phyloP scores from a whole-genome alignment of 2,797 vertebrate genomes.

The Silurus aristotelis region DNA sequence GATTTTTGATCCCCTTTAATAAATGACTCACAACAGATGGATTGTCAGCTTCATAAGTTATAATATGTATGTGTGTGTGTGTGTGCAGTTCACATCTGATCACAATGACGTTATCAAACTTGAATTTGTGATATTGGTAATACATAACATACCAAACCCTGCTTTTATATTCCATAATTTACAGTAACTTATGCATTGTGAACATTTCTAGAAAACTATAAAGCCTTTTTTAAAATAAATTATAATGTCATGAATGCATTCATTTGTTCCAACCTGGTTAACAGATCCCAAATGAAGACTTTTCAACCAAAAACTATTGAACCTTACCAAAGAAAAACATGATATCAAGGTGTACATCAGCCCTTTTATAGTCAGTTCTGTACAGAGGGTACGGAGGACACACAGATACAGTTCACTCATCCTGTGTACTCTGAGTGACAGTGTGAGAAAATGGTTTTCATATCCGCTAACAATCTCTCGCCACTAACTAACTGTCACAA shows the following conservation, averaged over 20 bases:
- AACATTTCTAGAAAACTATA: too few species aligned
- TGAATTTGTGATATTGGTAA: neutral
- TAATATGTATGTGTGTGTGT: neutral
- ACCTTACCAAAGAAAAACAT: neutral
- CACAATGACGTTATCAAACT: neutral
- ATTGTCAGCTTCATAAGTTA: neutral
- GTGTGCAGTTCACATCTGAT: neutral
- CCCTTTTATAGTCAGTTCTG: neutral
- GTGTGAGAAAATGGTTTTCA: conserved; percentile 49
- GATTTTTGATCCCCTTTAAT: neutral
- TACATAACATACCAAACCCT: too few species aligned
- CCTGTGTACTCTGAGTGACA: conserved; percentile 53
- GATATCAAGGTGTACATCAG: neutral
- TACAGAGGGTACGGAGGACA: neutral
- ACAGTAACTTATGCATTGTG: neutral
- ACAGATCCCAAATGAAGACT: neutral
- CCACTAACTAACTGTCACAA: conserved; percentile 58
- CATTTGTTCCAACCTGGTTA: neutral
- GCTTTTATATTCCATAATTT: neutral
- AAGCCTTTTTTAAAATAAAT: neutral
- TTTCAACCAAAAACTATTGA: neutral
- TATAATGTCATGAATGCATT: neutral
- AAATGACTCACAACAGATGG: neutral
- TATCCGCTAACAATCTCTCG: conserved; percentile 60
- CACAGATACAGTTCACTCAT: conserved; percentile 68